phyloP scores from a whole-genome alignment of 92 coral and sea anemone species.

The Epizoanthus stellaris region DNA sequence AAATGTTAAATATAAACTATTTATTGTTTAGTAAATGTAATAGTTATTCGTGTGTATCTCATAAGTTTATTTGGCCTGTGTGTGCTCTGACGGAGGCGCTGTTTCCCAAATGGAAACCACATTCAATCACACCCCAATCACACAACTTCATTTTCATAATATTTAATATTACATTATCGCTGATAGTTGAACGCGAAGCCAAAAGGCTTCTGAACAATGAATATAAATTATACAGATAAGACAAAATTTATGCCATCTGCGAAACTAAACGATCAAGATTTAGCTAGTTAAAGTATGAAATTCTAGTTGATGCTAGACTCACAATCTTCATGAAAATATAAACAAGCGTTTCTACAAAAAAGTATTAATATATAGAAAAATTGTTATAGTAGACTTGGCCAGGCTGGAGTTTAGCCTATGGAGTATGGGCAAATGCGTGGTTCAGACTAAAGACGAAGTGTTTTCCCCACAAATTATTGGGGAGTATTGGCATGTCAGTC shows the following conservation, averaged over 20 bases:
- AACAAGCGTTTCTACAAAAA: neutral
- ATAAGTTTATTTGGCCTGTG: no score
- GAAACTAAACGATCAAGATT: conserved; percentile 3
- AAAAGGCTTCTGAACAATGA: neutral
- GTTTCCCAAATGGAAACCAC: conserved; percentile 20
- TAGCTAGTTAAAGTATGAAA: conserved; percentile 2
- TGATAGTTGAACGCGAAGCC: conserved; percentile 10
- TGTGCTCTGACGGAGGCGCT: neutral
- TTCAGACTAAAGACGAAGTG: conserved; percentile 5
- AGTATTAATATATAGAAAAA: neutral
- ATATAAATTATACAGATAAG: conserved; percentile 30
- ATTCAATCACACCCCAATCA: no score
- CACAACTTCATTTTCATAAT: neutral
- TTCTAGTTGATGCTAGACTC: neutral
- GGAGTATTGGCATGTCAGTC: neutral
- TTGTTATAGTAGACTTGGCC: neutral
- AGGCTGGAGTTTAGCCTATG: neutral
- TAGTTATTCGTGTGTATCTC: neutral
- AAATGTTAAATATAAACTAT: neutral
- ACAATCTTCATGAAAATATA: neutral
- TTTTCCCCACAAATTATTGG: neutral
- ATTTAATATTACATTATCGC: conserved; percentile 17
- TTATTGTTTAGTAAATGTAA: conserved; percentile 1
- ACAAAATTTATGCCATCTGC: conserved; percentile 15
- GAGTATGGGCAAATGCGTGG: neutral